Conservation (phyloP, 2,888 invertebrate genomes). For the Tinea pellionella region DNA sequence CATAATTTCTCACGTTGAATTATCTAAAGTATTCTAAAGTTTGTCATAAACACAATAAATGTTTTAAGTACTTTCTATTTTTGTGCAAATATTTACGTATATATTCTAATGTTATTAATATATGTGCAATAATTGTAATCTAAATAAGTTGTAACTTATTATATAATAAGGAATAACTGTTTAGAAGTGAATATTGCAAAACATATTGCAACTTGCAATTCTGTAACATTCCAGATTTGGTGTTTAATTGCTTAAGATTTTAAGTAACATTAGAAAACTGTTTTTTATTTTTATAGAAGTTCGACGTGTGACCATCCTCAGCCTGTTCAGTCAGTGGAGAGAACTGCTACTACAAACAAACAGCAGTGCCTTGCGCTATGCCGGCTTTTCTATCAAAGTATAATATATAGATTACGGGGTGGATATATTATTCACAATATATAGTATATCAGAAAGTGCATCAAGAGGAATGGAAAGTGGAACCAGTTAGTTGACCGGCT, state of each 20-base stretch:
- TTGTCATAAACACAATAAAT: too few relatives aligned
- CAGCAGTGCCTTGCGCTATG: too few relatives aligned
- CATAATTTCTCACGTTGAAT: too few relatives aligned
- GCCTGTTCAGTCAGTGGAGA: too few relatives aligned
- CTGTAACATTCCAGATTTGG: background rate
- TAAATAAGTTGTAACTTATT: background rate
- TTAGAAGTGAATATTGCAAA: background rate
- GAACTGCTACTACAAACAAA: too few relatives aligned
- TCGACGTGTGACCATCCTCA: too few relatives aligned
- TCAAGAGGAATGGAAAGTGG: conserved; percentile 45
- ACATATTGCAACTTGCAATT: too few relatives aligned
- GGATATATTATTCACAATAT: background rate
- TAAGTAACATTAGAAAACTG: background rate
- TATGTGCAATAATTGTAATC: background rate
- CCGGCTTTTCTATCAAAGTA: too few relatives aligned
- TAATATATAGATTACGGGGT: background rate
- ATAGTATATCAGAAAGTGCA: conserved; percentile 55
- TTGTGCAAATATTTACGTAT: background rate
- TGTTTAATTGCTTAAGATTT: background rate
- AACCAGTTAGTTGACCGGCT: conserved; percentile 39
- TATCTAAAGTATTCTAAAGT: too few relatives aligned
- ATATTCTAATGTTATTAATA: background rate
- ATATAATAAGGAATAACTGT: background rate
- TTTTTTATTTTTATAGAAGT: too few relatives aligned
- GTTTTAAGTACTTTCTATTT: too few relatives aligned